Base-by-base conservation (phyloP, 2,797 vertebrate genomes). In the Holocentrus rufus region DNA sequence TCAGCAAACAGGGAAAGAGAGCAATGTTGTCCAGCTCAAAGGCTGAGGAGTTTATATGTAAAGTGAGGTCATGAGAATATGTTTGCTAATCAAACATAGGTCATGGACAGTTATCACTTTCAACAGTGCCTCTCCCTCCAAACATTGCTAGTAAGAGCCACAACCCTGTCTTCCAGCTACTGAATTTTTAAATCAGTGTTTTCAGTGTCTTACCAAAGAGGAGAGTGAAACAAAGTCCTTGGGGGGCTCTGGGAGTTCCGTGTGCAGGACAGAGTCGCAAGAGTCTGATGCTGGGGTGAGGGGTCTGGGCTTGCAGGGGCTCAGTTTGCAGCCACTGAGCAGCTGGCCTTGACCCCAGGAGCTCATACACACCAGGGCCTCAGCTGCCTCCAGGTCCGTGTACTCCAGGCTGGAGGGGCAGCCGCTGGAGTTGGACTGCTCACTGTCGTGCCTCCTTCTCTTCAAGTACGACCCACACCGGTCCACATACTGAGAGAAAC, bases 291-390 rank as follows among this genome's bases (percentile, higher is more conserved):
- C 96, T 0, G 97, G 98, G 0, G 97, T 99, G 74, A 99, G 95
- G 18, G 97, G 97, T 65, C 98, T 93, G 79, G 95, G 92, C 90
- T 96, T 97, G 84, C 91, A 93, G 61, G 90, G 59, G 65, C 47
- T 89, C 0, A 73, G 77, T 85, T 80, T 90, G 80, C 55, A 84
- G 81, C 73, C 15, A 53, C 67, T 3, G 8, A 81, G 78, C 76
- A 94, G 94, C 0, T 92, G 87, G 61, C 95, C 92, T 79, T 96
- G 97, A 67, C 96, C 96, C 97, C 96, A 98, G 18, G 96, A 96
- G 79, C 98, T 98, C 98, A 99, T 99, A 58, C 96, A 99, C 81
- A 99, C 95, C 74, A 99, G 93, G 0, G 96, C 96, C 80, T 99
- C 96, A 0, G 97, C 97, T 0, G 98, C 98, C 86, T 99, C 98